These are phyloP conservation scores for Apis florea DNA, from an alignment of 1,140 invertebrate species.

Conservation along the genomic window DNA sequence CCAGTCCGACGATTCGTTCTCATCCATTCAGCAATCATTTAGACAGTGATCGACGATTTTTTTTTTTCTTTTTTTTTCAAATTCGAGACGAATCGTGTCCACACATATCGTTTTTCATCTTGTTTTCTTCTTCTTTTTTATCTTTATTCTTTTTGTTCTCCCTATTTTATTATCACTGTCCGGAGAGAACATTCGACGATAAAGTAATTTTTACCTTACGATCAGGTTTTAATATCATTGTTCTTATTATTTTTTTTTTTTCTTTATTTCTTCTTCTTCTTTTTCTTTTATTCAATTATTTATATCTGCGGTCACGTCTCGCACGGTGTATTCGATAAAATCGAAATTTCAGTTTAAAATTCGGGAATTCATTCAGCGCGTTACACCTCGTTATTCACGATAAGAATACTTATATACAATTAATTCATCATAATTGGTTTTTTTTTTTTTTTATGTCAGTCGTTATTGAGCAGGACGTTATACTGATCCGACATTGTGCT, in stretches of 20 bases:
- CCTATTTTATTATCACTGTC: neutral
- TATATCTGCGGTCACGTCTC: constrained; percentile 6
- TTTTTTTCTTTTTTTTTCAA: neutral
- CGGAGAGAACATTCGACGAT: neutral
- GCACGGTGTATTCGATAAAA: constrained; percentile 25
- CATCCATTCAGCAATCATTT: neutral
- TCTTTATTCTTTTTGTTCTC: neutral
- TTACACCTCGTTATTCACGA: constrained; percentile 25
- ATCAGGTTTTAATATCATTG: neutral
- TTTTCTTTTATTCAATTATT: neutral
- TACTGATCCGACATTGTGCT: constrained; percentile 50
- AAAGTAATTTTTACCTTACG: neutral
- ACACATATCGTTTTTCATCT: no score
- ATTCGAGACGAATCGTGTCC: neutral
- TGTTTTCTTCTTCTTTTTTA: neutral
- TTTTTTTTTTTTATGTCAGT: constrained; percentile 35
- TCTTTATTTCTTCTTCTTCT: neutral
- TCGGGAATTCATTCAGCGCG: constrained; percentile 36
- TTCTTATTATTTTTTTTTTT: neutral
- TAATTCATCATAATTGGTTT: constrained; percentile 46
- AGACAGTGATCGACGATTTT: constrained; percentile 17
- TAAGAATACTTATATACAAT: constrained; percentile 52
- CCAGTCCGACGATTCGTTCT: constrained; percentile 16
- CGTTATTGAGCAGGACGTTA: constrained; percentile 53
- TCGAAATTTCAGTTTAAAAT: constrained; percentile 23